These are phyloP conservation scores for Salminus brasiliensis DNA, from an alignment of 2,113 vertebrate species.

Conservation along the genomic window DNA sequence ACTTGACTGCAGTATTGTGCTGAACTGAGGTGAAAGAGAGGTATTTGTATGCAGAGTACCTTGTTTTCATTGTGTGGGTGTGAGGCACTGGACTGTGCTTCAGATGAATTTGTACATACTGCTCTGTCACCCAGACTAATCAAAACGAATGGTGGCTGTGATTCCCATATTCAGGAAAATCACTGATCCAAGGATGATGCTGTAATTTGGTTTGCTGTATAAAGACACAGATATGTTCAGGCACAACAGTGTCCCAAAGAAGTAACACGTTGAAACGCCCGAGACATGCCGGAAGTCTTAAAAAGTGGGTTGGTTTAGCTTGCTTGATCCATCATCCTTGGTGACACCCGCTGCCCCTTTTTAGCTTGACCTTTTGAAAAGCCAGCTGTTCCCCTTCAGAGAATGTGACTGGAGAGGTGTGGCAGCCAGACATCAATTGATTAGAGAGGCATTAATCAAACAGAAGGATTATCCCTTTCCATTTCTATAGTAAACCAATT, in stretches of 20 bases:
- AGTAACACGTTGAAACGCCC: constrained; percentile 10
- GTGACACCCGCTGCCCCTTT: constrained; percentile 79
- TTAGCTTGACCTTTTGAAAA: constrained; percentile 89
- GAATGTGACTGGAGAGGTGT: constrained; percentile 87
- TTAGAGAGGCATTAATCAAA: constrained; percentile 97
- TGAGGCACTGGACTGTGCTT: constrained; percentile 47
- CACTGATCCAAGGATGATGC: neutral
- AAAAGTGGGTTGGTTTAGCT: constrained; percentile 81
- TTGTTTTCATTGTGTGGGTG: neutral
- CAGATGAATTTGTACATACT: constrained; percentile 67
- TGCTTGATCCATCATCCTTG: constrained; percentile 86
- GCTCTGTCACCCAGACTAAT: constrained; percentile 70
- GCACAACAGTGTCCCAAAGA: no score
- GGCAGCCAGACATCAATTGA: constrained; percentile 91
- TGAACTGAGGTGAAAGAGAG: neutral
- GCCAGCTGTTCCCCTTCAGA: constrained; percentile 91
- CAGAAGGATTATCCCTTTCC: constrained; percentile 88
- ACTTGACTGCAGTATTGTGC: neutral
- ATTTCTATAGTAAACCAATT: constrained; percentile 93
- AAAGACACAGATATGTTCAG: no score
- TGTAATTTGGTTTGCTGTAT: neutral
- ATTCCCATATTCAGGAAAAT: constrained; percentile 53
- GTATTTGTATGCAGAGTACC: constrained; percentile 11
- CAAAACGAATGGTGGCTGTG: constrained; percentile 73
- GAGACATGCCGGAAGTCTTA: neutral